Evolutionary conservation across 2,113 vertebrate species (phyloP).

Genomic region (Hemiprocne comata): DNA sequence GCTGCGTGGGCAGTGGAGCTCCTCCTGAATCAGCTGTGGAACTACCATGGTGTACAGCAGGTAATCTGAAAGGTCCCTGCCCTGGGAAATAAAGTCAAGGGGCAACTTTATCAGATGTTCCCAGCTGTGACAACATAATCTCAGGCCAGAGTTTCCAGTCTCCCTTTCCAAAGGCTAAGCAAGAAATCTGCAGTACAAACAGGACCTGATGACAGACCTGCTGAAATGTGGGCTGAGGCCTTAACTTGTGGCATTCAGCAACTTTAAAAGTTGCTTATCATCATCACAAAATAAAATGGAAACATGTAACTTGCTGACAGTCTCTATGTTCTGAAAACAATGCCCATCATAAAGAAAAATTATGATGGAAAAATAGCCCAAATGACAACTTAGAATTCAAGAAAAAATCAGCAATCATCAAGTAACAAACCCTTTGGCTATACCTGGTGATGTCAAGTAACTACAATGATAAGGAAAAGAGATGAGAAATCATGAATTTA

Average conservation of each 20-base stretch:
- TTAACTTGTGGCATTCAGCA: background rate
- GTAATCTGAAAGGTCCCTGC: background rate
- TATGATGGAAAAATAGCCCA: background rate
- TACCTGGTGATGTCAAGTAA: background rate
- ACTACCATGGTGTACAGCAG: background rate
- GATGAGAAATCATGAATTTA: background rate
- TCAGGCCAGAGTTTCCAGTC: rapidly evolving
- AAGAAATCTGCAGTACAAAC: background rate
- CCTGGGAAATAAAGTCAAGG: background rate
- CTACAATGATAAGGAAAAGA: background rate
- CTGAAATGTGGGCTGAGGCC: rapidly evolving
- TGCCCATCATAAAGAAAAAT: background rate
- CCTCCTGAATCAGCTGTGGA: background rate
- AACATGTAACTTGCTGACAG: background rate
- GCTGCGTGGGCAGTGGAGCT: background rate
- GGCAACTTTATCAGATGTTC: background rate
- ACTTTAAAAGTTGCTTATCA: background rate
- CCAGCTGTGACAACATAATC: rapidly evolving
- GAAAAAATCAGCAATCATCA: background rate
- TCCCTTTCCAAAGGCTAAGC: background rate
- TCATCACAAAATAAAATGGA: background rate
- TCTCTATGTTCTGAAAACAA: background rate
- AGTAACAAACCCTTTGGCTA: background rate
- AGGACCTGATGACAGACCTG: background rate
- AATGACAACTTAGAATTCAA: background rate